Base-by-base conservation (phyloP, 2,888 invertebrate genomes). In the Eulithis testata region DNA sequence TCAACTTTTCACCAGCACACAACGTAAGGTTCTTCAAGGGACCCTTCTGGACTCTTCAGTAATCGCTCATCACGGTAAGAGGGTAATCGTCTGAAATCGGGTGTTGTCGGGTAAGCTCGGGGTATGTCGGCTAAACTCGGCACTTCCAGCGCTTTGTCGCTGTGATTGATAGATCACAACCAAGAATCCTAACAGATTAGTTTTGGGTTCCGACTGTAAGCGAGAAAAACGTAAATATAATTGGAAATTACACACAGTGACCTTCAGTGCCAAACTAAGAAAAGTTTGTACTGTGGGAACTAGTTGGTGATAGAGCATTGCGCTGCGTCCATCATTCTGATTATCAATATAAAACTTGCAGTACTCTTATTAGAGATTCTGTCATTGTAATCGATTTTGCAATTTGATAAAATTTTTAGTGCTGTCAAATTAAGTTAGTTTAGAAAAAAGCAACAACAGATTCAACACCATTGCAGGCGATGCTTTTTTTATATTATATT, bases 81-180 rank as follows among this genome's bases (percentile, higher is more conserved):
- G 74, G 76, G 77, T 84, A 83, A 84, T 82, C 82, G 76, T 74
- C 73, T 74, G 72, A 78, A 77, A 78, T 78, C 75, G 74, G 68
- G 69, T 61, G 69, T 73, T 76, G 71, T 76, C 73, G 68, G 75
- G 53, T 63, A 69, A 77, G 75, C 73, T 76, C 73, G 70, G 77
- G 68, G 56, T 69, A 65, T 65, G 66, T 70, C 63, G 71, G 69
- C 62, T 57, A 51, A 61, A 67, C 56, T 66, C 65, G 69, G 72
- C 70, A 74, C 74, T 80, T 58, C 64, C 65, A 66, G 72, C 70
- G 75, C 74, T 81, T 83, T 84, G 82, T 83, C 79, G 73, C 64
- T 40, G 77, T 84, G 85, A 85, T 83, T 84, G 85, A 85, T 85
- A 77, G 80, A 75, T 74, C 76, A 72, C 60, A 58, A 66, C 52